Base-by-base conservation (phyloP, 2,113 vertebrate species). In the Oreotragus oreotragus region DNA sequence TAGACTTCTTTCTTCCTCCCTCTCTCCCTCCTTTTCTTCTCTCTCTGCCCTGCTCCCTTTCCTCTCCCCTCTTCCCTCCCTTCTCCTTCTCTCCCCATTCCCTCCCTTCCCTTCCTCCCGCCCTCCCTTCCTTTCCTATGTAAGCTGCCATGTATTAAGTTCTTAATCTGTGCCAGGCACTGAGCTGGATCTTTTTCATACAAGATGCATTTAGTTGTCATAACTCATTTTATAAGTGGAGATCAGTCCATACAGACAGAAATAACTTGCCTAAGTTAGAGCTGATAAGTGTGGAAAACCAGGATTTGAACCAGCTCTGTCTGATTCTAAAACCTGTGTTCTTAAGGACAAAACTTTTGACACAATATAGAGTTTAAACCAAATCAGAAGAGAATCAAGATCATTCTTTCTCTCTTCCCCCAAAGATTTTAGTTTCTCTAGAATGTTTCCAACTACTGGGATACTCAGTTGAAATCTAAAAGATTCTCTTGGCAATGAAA, bases 361-460 rank as follows among this genome's bases (percentile, higher is more conserved):
- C 62, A 49, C 6, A 86, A 36, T 36, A 28, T 30, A 23, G 66
- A 10, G 43, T 17, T 93, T 96, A 88, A 86, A 86, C 43, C 80
- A 95, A 62, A 76, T 81, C 17, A 86, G 66, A 84, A 13, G n/a
- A 91, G 43, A 89, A 90, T 88, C 66, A 88, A 81, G n/a, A 53
- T 0, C 45, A 60, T 86, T 94, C 53, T 4, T 57, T 85, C 90
- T 2, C 45, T 79, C 6, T 45, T 57, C 39, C 90, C 25, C 5
- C 17, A 77, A 66, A 96, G 21, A 80, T 84, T 58, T 90, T 64
- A 86, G 9, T 95, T 97, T 94, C 49, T 21, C 19, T 79, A 70
- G 49, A 88, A 86, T 60, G 45, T 90, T 90, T 92, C 49, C 7
- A 62, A 16, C n/a, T 70, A n/a, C 28, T 36, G 36, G 30, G 66